Percentiles rank a stretch among this genome's conserved stretches.
phyloP scores from a whole-genome alignment of 2,113 vertebrate species.

The Pterophyllum scalare region DNA sequence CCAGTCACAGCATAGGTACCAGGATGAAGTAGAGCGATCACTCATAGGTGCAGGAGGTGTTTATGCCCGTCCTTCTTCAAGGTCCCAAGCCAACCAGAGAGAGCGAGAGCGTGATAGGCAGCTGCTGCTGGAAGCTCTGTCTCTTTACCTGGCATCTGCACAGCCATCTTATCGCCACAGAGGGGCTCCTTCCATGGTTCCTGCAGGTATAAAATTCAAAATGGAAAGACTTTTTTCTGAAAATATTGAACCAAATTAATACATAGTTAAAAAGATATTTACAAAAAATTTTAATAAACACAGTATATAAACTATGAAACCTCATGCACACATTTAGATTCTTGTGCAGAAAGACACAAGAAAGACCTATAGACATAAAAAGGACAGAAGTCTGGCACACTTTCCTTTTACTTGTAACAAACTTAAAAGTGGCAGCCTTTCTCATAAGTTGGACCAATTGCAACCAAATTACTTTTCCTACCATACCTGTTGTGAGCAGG shows the following conservation, averaged over 20 bases:
- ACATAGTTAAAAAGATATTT: neutral
- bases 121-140: conserved; percentile 87
- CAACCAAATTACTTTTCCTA: neutral
- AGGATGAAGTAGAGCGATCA: conserved; percentile 80
- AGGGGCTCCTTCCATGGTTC: conserved; percentile 65
- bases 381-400: neutral
- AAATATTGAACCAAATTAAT: neutral
- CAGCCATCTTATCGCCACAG: conserved; percentile 74
- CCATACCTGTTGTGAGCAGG: conserved; percentile 40
- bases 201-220: conserved; percentile 50
- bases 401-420: neutral
- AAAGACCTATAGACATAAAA: neutral
- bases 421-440: too few relatives aligned
- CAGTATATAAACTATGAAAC: neutral
- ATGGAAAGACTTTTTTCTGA: neutral
- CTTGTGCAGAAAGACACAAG: neutral
- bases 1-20: conserved; percentile 85
- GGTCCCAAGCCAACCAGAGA: conserved; percentile 78
- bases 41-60: conserved; percentile 65
- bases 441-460: neutral
- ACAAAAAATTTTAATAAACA: neutral
- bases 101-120: conserved; percentile 82
- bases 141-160: conserved; percentile 85
- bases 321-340: neutral
- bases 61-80: conserved; percentile 78